Conservation (phyloP, 2,888 invertebrate genomes). For the Pemphredon lugubris region DNA sequence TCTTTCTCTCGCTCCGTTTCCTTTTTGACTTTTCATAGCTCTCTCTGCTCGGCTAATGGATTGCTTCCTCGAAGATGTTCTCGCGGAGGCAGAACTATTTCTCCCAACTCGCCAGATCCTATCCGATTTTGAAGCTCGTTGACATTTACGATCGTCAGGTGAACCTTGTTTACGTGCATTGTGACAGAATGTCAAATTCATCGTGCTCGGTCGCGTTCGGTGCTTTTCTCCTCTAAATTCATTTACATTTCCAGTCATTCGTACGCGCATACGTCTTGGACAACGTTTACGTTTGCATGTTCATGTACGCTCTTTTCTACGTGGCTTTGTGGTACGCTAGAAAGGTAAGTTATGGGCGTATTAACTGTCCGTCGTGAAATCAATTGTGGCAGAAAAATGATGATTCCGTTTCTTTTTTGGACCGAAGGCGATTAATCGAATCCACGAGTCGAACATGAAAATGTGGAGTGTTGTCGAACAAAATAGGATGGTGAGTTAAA, state of each 20-base stretch:
- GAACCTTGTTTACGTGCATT: conserved; percentile 19
- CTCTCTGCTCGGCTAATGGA: conserved; percentile 51
- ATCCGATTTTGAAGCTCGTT: conserved; percentile 69
- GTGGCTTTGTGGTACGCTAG: conserved; percentile 74
- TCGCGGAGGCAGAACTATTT: conserved; percentile 63
- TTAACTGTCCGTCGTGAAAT: too few relatives aligned
- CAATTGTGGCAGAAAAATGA: too few relatives aligned
- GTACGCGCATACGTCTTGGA: conserved; percentile 75
- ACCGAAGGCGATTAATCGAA: conserved; percentile 69
- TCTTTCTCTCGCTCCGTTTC: conserved; percentile 3
- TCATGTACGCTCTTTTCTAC: conserved; percentile 74
- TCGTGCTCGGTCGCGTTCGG: not conserved
- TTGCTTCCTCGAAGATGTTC: conserved; percentile 55
- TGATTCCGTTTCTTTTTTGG: not conserved
- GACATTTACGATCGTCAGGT: conserved; percentile 75
- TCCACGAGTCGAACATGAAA: conserved; percentile 72
- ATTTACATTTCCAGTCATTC: conserved; percentile 66
- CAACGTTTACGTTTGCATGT: conserved; percentile 72
- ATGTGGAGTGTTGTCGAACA: conserved; percentile 66
- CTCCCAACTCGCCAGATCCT: conserved; percentile 60
- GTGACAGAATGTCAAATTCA: not conserved
- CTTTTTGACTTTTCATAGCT: conserved; percentile 7
- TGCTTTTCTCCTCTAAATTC: not conserved
- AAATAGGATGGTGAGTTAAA: conserved; percentile 67
- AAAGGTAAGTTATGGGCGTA: conserved; percentile 65